Percentiles rank a stretch among this genome's conserved stretches.
These are phyloP conservation scores for Pachydiplax longipennis DNA, from an alignment of 2,888 invertebrate species.

Conservation along the genomic window DNA sequence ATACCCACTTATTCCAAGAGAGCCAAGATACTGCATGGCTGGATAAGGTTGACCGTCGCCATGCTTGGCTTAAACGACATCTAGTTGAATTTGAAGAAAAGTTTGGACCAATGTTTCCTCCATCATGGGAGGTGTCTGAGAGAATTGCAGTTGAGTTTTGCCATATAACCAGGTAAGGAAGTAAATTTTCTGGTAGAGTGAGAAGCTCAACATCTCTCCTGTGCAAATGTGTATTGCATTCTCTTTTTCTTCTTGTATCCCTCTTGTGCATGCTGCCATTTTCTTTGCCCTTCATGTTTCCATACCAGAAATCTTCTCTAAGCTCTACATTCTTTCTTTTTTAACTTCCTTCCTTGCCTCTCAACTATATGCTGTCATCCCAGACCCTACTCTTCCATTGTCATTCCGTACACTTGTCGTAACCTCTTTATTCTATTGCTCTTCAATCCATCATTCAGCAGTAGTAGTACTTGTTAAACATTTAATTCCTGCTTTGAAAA, in stretches of 20 bases:
- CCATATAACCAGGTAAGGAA: constrained; percentile 63
- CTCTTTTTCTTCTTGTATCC: background rate
- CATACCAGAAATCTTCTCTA: too few species aligned
- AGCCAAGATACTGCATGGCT: constrained; percentile 98
- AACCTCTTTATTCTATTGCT: too few species aligned
- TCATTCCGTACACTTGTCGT: too few species aligned
- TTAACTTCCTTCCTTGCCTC: too few species aligned
- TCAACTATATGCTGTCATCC: too few species aligned
- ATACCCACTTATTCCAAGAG: constrained; percentile 90
- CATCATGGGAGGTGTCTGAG: constrained; percentile 94
- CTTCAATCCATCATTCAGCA: too few species aligned
- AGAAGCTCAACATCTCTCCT: background rate
- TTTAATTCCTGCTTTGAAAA: too few species aligned
- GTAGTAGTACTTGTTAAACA: too few species aligned
- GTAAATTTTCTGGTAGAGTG: background rate
- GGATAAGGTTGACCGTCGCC: constrained; percentile 89
- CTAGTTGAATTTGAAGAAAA: constrained; percentile 94
- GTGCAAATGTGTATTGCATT: background rate
- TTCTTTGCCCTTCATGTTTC: background rate
- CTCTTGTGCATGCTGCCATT: background rate
- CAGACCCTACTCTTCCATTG: too few species aligned
- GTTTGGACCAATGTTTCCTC: constrained; percentile 86
- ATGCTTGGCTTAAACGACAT: constrained; percentile 95
- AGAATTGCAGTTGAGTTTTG: constrained; percentile 92
- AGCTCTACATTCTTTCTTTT: too few species aligned